Conservation (phyloP, 2,888 invertebrate species). For the Apoderus coryli region DNA sequence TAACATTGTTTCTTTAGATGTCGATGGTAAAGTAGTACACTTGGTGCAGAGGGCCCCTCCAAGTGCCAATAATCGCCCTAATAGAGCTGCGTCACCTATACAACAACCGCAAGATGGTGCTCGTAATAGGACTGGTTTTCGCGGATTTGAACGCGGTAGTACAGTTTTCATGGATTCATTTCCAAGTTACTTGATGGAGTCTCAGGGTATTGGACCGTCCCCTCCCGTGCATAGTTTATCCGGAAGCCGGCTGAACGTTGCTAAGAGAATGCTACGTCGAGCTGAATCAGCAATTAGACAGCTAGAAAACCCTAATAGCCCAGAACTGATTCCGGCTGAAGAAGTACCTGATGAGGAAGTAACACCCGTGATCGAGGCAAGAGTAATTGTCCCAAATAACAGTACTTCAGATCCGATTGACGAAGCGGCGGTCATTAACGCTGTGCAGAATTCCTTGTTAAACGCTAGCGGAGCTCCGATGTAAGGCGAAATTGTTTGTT, state of each 20-base stretch:
- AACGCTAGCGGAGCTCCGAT: slow-evolving; percentile 18
- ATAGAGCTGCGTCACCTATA: slow-evolving; percentile 17
- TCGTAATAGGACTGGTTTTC: slow-evolving; percentile 17
- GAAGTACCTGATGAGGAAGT: slow-evolving; percentile 31
- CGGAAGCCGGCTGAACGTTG: slow-evolving; percentile 37
- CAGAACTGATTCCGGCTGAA: slow-evolving; percentile 18
- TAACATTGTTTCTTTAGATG: slow-evolving; percentile 47
- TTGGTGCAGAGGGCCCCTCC: slow-evolving; percentile 82
- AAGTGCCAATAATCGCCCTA: slow-evolving; percentile 21
- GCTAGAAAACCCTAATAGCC: slow-evolving; percentile 31
- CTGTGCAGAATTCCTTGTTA: slow-evolving; percentile 26
- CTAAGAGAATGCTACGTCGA: slow-evolving; percentile 35
- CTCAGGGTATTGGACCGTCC: slow-evolving; percentile 34
- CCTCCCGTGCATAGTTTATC: slow-evolving; percentile 37
- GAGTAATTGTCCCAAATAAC: slow-evolving; percentile 28
- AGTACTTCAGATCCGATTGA: slow-evolving; percentile 25
- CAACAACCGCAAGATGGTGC: slow-evolving; percentile 14
- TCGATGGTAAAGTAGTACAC: slow-evolving; percentile 84
- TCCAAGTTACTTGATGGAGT: slow-evolving; percentile 34
- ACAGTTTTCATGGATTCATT: slow-evolving; percentile 45
- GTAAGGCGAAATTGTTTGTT: slow-evolving; percentile 16
- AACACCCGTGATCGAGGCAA: slow-evolving; percentile 32
- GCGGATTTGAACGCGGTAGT: slow-evolving; percentile 21
- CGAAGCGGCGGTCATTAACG: slow-evolving; percentile 25
- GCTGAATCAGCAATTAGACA: slow-evolving; percentile 34